phyloP scores from a whole-genome alignment of 2,888 invertebrate genomes.

The Drosophila macrospina region DNA sequence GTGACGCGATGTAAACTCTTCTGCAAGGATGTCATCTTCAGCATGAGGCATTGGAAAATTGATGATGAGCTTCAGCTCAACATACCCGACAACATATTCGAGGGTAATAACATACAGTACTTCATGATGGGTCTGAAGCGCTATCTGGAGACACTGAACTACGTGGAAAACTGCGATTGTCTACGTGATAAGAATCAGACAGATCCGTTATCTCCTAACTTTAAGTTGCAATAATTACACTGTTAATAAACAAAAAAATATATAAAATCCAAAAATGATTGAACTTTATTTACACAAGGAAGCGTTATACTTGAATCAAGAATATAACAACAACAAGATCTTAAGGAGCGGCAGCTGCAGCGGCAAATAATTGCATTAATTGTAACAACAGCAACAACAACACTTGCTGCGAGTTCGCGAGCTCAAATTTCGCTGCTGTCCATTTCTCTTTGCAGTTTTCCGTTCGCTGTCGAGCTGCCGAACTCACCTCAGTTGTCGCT shows the following conservation, averaged over 20 bases:
- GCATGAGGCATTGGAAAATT: constrained; percentile 26
- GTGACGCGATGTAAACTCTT: constrained; percentile 8
- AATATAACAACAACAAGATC: no score
- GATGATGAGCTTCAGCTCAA: background rate
- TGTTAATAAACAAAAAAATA: background rate
- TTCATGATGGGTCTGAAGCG: constrained; percentile 6
- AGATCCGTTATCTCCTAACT: background rate
- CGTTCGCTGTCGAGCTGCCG: no score
- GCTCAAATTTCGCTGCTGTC: no score
- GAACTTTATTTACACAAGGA: no score
- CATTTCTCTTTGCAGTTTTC: no score
- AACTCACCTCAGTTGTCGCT: no score
- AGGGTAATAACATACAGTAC: background rate
- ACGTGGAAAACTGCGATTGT: constrained; percentile 12
- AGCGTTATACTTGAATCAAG: no score
- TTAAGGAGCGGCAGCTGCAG: no score
- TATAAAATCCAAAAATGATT: background rate
- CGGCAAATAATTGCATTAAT: no score
- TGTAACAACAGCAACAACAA: no score
- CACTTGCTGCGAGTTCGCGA: no score
- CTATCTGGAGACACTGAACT: background rate
- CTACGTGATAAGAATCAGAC: background rate
- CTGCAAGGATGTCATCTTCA: constrained; percentile 21
- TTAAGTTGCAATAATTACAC: background rate
- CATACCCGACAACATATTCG: constrained; percentile 3